Evolutionary conservation across 2,797 vertebrate species (phyloP).

Genomic region (Mormyrops boulengeri): DNA sequence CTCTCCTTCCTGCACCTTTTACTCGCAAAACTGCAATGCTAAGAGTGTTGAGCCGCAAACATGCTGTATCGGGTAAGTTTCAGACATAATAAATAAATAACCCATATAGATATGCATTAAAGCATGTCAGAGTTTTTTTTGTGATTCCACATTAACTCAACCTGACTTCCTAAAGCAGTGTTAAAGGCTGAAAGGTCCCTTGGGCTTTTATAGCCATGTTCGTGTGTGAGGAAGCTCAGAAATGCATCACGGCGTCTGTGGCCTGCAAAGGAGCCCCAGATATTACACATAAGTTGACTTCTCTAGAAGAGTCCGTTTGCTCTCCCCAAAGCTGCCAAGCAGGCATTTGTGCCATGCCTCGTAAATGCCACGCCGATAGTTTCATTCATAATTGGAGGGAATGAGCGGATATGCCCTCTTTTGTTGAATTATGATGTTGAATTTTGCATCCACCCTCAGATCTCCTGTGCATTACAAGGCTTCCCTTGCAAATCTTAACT

Average conservation of each 20-base stretch:
- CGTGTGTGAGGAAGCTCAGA: background rate
- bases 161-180: conserved; percentile 27
- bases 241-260: background rate
- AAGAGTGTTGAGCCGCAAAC: conserved; percentile 47
- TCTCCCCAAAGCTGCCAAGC: background rate
- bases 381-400: background rate
- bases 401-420: background rate
- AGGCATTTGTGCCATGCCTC: background rate
- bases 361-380: background rate
- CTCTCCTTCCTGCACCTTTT: conserved; percentile 31
- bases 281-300: too few species aligned
- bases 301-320: background rate
- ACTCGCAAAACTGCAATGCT: conserved; percentile 51
- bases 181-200: conserved; percentile 21
- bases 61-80: conserved; percentile 51
- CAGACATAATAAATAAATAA: conserved; percentile 43
- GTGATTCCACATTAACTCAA: conserved; percentile 49
- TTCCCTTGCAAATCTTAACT: background rate
- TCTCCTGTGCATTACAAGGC: background rate
- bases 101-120: conserved; percentile 56
- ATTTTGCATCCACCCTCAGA: background rate
- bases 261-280: background rate
- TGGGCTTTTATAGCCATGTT: conserved; percentile 33
- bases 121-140: conserved; percentile 41
- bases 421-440: background rate